phyloP scores from a whole-genome alignment of 2,113 vertebrate genomes.

The Dicentrarchus labrax region DNA sequence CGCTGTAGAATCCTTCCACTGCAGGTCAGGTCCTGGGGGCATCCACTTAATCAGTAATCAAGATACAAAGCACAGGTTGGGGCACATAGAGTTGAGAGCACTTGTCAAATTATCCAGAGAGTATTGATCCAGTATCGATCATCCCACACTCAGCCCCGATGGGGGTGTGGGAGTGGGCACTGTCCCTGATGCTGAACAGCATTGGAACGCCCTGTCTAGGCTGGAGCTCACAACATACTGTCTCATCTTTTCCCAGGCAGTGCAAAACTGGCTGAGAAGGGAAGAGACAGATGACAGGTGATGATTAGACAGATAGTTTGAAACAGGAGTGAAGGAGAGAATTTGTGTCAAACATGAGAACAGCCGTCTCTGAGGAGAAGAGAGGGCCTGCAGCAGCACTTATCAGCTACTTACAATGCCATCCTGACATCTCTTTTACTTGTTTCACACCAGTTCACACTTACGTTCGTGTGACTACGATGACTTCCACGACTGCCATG shows the following conservation, averaged over 20 bases:
- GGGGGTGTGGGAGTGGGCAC: slow-evolving; percentile 16
- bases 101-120: slow-evolving; percentile 71
- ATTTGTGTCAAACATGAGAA: slow-evolving; percentile 30
- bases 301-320: slow-evolving; percentile 41
- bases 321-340: slow-evolving; percentile 24
- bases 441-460: slow-evolving; percentile 18
- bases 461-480: background rate
- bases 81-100: slow-evolving; percentile 60
- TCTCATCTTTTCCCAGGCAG: slow-evolving; percentile 17
- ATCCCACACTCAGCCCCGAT: background rate
- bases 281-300: slow-evolving; percentile 36
- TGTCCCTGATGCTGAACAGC: slow-evolving; percentile 25
- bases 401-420: slow-evolving; percentile 13
- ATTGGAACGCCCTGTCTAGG: slow-evolving; percentile 5
- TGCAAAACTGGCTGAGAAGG: background rate
- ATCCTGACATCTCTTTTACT: background rate
- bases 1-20: slow-evolving; percentile 21
- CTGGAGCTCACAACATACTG: slow-evolving; percentile 4
- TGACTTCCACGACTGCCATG: background rate
- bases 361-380: slow-evolving; percentile 25
- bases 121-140: slow-evolving; percentile 64
- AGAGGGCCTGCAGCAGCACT: slow-evolving; percentile 32
- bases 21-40: slow-evolving; percentile 51
- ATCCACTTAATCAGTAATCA: slow-evolving; percentile 66
- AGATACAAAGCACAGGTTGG: slow-evolving; percentile 62